phyloP scores from a whole-genome alignment of 2,888 invertebrate species.

The Chesias legatella region DNA sequence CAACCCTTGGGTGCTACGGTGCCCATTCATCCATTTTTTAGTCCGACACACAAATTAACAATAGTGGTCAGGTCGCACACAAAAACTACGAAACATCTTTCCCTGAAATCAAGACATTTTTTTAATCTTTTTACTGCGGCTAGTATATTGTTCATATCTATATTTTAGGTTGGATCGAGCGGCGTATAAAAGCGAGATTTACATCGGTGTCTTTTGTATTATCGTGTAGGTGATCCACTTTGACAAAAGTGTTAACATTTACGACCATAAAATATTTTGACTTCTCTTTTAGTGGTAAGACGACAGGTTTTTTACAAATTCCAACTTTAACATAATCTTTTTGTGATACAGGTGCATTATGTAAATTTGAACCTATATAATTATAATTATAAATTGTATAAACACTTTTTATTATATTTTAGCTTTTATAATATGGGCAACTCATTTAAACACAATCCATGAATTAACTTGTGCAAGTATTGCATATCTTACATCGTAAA shows the following conservation, averaged over 20 bases:
- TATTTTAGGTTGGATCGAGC: constrained; percentile 64
- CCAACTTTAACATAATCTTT: not conserved
- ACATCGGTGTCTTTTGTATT: constrained; percentile 66
- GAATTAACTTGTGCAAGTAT: too few species aligned
- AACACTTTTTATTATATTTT: too few species aligned
- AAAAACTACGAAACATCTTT: constrained; percentile 56
- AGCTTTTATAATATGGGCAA: too few species aligned
- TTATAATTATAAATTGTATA: too few species aligned
- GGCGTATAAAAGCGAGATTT: constrained; percentile 64
- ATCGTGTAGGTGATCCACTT: constrained; percentile 65
- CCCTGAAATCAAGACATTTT: constrained; percentile 52
- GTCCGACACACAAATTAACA: constrained; percentile 62
- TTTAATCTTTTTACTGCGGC: constrained; percentile 63
- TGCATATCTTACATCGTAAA: too few species aligned
- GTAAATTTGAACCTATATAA: not conserved
- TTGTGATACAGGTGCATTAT: constrained; percentile 11
- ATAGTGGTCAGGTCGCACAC: constrained; percentile 69
- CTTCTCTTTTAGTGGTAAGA: constrained; percentile 63
- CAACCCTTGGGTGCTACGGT: constrained; percentile 64
- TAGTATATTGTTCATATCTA: constrained; percentile 69
- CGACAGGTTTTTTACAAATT: constrained; percentile 39
- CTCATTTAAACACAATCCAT: too few species aligned
- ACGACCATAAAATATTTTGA: constrained; percentile 77
- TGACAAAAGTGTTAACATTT: constrained; percentile 77
- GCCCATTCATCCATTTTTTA: constrained; percentile 72